Evolutionary conservation across 1,140 invertebrate species (phyloP), one percentile per base, ranked within the genome.

Genomic region (Hylaeus anthracinus): DNA sequence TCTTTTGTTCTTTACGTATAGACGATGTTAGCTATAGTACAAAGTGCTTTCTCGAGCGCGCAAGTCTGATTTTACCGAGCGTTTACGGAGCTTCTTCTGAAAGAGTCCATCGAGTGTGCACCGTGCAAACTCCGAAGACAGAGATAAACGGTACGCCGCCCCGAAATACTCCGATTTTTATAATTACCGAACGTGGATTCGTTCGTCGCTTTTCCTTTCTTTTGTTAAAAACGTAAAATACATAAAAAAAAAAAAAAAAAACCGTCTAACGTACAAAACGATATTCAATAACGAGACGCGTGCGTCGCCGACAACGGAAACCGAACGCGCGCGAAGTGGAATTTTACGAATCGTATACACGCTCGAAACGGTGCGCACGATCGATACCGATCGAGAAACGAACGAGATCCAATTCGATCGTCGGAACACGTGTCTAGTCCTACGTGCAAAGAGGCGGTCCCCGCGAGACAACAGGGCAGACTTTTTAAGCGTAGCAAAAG

Each of bases 391-490:
- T 53, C 26, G 60, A 60, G 58, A 6, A 43, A n/a, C 26, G 37
- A 45, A 43, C 72, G 43, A 14, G 45, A 61, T 48, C 26, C 15
- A 26, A 14, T 12, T 26, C 14, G 43, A 63, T 64, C 63, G 41
- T 63, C 64, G 58, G 3, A 65, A 74, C 79, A 73, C 75, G 79
- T 79, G 77, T 87, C 79, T 84, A 86, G 84, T 86, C 84, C 26
- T 82, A 81, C 72, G 76, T 84, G 82, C 51, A 86, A 78, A 83
- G 71, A 76, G 53, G 51, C 39, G 64, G 10, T 75, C 64, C 43
- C 26, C 14, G 26, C 65, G 10, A 66, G 45, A 12, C 41, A 3
- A 37, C 53, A 67, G 41, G 65, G 58, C 8, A 67, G 15, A 9
- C 39, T 61, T 53, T n/a, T 71, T 61, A 45, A 48, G 53, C 51